Evolutionary conservation across 2,888 invertebrate species (phyloP), one percentile per base, ranked within the genome.

Genomic region (Tipula lateralis): DNA sequence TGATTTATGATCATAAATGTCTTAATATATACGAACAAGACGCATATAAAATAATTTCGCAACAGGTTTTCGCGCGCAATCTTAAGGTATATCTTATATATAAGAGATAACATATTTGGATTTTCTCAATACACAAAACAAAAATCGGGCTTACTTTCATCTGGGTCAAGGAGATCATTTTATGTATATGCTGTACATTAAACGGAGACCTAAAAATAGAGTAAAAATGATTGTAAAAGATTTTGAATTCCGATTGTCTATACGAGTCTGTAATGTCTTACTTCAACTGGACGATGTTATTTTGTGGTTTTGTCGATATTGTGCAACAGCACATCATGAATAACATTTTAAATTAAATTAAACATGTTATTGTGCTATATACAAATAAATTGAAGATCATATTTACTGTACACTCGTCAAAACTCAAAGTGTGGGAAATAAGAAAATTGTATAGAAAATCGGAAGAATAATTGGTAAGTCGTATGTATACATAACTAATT

Each of bases 81-180:
- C 19, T 24, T 24, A 24, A 1, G n/a, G 16, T n/a, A 44, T 3
- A n/a, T n/a, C n/a, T 13, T 36, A 9, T 9, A 36, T 36, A 44
- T n/a, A 44, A 44, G 44, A 44, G 44, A 44, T n/a, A 44, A 66
- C 44, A 16, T 1, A 66, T 24, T 66, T 66, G 19, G 24, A 66
- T 66, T n/a, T n/a, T n/a, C n/a, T 44, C 1, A n/a, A 44, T 39
- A n/a, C n/a, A 39, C 9, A 66, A 66, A 6, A 7, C 2, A 36
- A 50, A 66, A 24, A 9, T 50, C 24, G 66, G 24, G 7, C n/a
- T 1, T 3, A 66, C n/a, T 36, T 16, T 66, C 66, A 66, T 66
- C 24, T 66, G 66, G 66, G 66, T 66, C 66, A 66, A 66, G 66
- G 66, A 66, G 66, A 66, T 66, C 66, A 44, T 44, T 44, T 44